Conservation (phyloP, 2,888 invertebrate species). For the Papilio gigon region DNA sequence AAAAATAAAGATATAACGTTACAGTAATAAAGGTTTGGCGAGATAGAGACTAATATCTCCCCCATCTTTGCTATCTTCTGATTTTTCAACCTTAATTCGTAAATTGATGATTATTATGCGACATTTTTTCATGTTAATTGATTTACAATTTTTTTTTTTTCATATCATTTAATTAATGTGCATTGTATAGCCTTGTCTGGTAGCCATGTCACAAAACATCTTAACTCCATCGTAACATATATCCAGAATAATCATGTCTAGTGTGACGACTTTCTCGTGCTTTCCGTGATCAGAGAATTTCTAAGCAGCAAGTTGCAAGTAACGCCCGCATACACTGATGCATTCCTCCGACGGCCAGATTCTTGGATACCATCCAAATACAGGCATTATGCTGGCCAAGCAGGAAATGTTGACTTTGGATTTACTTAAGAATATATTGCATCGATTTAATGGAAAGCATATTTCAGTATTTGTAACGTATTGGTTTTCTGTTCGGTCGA, state of each 20-base stretch:
- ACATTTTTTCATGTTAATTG: too few relatives aligned
- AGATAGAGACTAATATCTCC: too few relatives aligned
- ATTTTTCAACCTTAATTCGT: too few relatives aligned
- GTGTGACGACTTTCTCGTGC: slow-evolving; percentile 48
- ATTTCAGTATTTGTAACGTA: neutral
- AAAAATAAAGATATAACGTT: too few relatives aligned
- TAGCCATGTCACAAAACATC: neutral
- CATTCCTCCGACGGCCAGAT: slow-evolving; percentile 31
- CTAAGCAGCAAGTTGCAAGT: slow-evolving; percentile 46
- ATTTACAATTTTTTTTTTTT: too few relatives aligned
- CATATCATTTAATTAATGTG: too few relatives aligned
- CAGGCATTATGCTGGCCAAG: slow-evolving; percentile 19
- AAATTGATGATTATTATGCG: too few relatives aligned
- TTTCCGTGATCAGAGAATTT: slow-evolving; percentile 49
- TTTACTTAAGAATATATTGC: slow-evolving; percentile 16
- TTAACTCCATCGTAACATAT: neutral
- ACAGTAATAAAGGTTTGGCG: too few relatives aligned
- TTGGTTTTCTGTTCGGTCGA: neutral
- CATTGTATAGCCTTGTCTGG: neutral
- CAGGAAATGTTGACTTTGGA: slow-evolving; percentile 30
- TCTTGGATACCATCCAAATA: slow-evolving; percentile 38
- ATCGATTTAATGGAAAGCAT: neutral
- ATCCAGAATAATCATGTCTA: slow-evolving; percentile 41
- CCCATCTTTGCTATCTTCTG: too few relatives aligned
- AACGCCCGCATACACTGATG: slow-evolving; percentile 36